Evolutionary conservation across 2,113 vertebrate species (phyloP).

Genomic region (Mixornis gularis): DNA sequence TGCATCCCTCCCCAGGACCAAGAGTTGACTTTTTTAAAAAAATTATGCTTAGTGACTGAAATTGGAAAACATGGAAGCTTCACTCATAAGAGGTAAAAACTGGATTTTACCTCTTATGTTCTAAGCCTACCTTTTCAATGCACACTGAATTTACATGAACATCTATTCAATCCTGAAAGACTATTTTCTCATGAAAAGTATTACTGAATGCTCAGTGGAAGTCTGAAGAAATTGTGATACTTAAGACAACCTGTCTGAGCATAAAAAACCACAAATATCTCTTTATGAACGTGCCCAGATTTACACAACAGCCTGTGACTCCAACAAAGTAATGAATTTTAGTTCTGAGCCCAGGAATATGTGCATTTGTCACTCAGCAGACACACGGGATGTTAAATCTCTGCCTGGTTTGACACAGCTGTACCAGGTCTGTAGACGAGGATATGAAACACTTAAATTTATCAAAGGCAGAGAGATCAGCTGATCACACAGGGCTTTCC

Average conservation of each 20-base stretch:
- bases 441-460: conserved; percentile 30
- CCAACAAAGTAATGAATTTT: not conserved
- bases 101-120: not conserved
- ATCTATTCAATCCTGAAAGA: not conserved
- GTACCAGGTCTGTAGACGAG: not conserved
- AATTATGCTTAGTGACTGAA: not conserved
- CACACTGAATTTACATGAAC: not conserved
- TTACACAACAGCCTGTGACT: not conserved
- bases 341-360: not conserved
- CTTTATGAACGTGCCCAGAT: not conserved
- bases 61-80: not conserved
- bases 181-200: not conserved
- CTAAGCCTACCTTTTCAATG: not conserved
- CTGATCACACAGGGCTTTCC: conserved; percentile 53
- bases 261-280: not conserved
- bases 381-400: not conserved
- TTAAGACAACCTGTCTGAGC: not conserved
- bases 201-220: not conserved
- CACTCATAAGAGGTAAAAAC: not conserved
- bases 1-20: not conserved
- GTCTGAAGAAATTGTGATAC: not conserved
- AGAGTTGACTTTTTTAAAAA: not conserved
- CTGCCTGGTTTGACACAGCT: not conserved
- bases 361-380: not conserved
- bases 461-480: conserved; percentile 18